Conservation (phyloP, 1,140 invertebrate genomes). For the Micrasema minimum region DNA sequence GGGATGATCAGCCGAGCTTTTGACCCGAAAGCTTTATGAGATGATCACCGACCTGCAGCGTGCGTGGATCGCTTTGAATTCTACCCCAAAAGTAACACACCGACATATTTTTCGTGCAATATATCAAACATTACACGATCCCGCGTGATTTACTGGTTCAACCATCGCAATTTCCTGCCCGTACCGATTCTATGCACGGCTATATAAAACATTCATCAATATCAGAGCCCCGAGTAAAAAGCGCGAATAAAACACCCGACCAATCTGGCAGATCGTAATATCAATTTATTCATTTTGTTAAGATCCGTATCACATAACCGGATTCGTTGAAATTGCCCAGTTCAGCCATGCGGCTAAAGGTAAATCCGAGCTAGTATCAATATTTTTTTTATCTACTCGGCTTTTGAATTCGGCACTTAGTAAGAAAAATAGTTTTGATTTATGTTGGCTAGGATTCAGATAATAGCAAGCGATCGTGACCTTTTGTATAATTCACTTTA, state of each 20-base stretch:
- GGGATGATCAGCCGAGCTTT: no score
- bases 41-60: neutral
- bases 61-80: neutral
- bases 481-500: no score
- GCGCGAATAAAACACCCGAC: constrained; percentile 1
- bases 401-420: constrained; percentile 28
- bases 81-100: constrained; percentile 34
- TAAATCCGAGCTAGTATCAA: constrained; percentile 41
- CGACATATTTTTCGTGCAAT: constrained; percentile 54
- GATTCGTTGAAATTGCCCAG: neutral
- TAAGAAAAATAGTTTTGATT: constrained; percentile 12
- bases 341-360: constrained; percentile 35
- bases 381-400: constrained; percentile 38
- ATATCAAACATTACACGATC: constrained; percentile 54
- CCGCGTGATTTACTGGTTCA: constrained; percentile 51
- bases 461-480: no score
- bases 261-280: neutral
- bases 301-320: neutral
- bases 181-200: constrained; percentile 33
- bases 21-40: no score
- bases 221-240: constrained; percentile 8
- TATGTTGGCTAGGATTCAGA: neutral
- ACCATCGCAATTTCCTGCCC: constrained; percentile 53
- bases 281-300: constrained; percentile 13
- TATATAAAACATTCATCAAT: constrained; percentile 14